Evolutionary conservation across 37 sponge, comb jelly and placozoan species (phyloP).

Genomic region (Eunapius fragilis): DNA sequence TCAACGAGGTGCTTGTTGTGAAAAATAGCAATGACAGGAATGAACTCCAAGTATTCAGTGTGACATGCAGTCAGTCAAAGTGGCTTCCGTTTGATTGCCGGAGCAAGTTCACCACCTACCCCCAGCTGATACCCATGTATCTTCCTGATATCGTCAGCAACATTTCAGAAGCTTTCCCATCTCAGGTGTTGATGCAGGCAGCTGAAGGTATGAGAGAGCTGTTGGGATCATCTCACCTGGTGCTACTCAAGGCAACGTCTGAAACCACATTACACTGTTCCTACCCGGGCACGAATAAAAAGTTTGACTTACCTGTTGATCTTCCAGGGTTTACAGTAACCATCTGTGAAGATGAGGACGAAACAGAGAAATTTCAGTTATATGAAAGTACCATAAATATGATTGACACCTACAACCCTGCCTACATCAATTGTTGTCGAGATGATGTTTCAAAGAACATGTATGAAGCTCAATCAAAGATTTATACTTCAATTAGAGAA

Average conservation of each 20-base stretch:
- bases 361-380: background rate
- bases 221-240: background rate
- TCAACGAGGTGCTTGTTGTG: background rate
- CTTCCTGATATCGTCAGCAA: background rate
- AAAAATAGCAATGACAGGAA: background rate
- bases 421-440: background rate
- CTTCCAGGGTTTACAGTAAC: background rate
- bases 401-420: background rate
- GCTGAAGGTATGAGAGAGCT: background rate
- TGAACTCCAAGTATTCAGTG: background rate
- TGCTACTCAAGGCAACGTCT: background rate
- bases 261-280: background rate
- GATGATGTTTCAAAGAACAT: background rate
- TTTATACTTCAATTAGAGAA: background rate
- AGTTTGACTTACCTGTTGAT: background rate
- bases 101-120: background rate
- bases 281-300: background rate
- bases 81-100: background rate
- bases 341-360: background rate
- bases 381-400: background rate
- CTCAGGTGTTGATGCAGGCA: background rate
- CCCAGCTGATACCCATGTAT: background rate
- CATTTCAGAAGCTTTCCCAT: background rate
- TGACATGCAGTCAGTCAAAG: background rate
- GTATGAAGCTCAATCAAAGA: background rate